These are phyloP conservation scores for Propithecus deckenii DNA, from an alignment of 2,797 vertebrate genomes.

Conservation along the genomic window DNA sequence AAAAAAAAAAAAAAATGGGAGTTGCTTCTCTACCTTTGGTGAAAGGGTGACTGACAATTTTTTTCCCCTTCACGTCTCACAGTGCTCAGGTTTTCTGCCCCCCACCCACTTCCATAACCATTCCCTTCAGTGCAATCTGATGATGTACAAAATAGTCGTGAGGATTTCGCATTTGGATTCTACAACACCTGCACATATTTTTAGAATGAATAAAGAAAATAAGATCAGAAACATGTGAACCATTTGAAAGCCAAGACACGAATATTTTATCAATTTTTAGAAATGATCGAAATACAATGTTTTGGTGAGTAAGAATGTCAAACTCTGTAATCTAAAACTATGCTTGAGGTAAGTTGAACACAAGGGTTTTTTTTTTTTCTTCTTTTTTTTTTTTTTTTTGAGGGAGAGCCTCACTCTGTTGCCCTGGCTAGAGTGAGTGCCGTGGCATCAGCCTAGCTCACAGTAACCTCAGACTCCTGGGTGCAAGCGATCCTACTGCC, in stretches of 20 bases:
- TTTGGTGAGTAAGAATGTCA: not conserved
- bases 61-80: not conserved
- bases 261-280: not conserved
- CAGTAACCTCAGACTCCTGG: no score
- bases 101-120: accelerated
- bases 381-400: no score
- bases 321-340: not conserved
- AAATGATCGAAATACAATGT: not conserved
- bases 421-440: no score
- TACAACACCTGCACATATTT: not conserved
- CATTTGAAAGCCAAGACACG: not conserved
- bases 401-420: no score
- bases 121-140: not conserved
- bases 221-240: not conserved
- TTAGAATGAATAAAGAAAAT: not conserved
- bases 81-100: not conserved
- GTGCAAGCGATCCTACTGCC: no score
- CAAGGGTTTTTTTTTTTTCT: not conserved
- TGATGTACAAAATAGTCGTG: not conserved
- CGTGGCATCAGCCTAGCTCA: no score
- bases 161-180: not conserved
- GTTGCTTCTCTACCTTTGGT: not conserved
- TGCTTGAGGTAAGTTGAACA: not conserved
- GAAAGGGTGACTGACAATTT: not conserved
- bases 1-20: not conserved